Conservation (phyloP, 23 tunicate genomes). For the Ascidia mentula region DNA sequence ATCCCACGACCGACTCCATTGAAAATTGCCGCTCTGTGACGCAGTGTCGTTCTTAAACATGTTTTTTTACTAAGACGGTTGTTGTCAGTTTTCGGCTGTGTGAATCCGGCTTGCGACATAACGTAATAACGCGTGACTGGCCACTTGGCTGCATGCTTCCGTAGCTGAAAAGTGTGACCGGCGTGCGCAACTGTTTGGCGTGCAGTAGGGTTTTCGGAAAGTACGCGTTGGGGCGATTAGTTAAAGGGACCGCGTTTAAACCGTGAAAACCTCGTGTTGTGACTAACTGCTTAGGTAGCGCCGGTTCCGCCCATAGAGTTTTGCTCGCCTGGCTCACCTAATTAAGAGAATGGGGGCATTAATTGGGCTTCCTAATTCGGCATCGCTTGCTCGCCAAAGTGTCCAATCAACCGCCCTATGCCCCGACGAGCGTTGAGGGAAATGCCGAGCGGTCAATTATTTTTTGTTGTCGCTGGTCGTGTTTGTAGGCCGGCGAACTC, state of each 20-base stretch:
- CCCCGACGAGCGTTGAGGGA: neutral
- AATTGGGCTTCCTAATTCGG: neutral
- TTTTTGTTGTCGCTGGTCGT: neutral
- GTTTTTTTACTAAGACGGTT: no score
- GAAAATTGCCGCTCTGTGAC: neutral
- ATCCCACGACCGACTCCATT: neutral
- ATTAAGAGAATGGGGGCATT: neutral
- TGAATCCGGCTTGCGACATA: neutral
- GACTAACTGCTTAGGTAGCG: no score
- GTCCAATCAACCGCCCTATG: neutral
- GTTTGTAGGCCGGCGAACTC: neutral
- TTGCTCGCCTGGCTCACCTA: neutral
- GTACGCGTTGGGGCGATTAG: no score
- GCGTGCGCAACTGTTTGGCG: neutral
- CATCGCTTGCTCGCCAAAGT: neutral
- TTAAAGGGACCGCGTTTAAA: no score
- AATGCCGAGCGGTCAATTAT: neutral
- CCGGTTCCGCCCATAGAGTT: neutral
- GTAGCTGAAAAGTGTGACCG: neutral
- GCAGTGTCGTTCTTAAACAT: no score
- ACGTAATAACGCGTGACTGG: neutral
- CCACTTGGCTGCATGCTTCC: neutral
- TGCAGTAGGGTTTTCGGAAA: neutral
- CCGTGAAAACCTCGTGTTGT: no score
- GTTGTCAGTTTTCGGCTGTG: no score